Evolutionary conservation across 2,797 vertebrate species (phyloP).

Genomic region (Cossypha polioptera): DNA sequence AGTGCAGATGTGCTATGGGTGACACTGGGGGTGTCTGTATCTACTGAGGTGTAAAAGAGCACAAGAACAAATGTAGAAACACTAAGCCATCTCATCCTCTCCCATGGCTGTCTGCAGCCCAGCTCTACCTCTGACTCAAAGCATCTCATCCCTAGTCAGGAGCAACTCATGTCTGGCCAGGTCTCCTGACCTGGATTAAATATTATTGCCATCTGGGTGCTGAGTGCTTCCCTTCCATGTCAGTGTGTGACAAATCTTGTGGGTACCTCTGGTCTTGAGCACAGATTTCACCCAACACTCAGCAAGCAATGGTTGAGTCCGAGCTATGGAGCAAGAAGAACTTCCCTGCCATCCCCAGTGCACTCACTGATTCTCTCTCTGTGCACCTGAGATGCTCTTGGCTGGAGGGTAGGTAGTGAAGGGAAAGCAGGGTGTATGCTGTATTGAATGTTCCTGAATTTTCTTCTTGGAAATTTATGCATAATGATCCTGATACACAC

Average conservation of each 20-base stretch:
- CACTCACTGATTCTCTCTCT: rapidly evolving
- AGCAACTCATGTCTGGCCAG: not conserved
- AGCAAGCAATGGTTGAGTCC: not conserved
- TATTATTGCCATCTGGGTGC: not conserved
- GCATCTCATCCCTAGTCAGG: not conserved
- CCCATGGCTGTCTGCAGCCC: not conserved
- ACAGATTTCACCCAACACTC: not conserved
- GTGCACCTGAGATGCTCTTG: not conserved
- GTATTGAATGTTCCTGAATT: not conserved
- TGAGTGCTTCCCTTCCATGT: not conserved
- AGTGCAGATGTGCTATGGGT: not conserved
- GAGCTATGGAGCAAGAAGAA: not conserved
- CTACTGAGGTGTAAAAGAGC: not conserved
- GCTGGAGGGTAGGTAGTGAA: not conserved
- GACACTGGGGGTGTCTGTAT: not conserved
- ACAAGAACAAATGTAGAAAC: not conserved
- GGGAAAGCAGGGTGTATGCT: not conserved
- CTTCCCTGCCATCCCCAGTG: rapidly evolving
- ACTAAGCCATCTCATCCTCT: not conserved
- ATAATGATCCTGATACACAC: not conserved
- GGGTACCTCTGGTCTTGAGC: not conserved
- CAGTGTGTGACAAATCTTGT: not conserved
- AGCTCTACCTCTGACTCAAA: not conserved
- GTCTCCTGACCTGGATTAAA: not conserved
- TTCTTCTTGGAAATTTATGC: not conserved